Conservation (phyloP, 2,113 vertebrate genomes). For the Dromaius novaehollandiae region DNA sequence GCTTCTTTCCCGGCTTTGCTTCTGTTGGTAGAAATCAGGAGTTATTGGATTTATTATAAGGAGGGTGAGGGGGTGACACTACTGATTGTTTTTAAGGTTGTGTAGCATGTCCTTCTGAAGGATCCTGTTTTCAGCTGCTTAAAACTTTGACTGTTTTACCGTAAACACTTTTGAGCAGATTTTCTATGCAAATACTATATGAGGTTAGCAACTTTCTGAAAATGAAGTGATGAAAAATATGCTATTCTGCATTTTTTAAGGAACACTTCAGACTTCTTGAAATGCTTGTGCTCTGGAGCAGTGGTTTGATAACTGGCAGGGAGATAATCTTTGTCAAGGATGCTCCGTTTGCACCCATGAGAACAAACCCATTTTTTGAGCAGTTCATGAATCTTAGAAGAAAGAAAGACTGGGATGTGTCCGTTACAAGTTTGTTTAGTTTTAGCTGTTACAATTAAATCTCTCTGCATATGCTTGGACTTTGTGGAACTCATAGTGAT, state of each 20-base stretch:
- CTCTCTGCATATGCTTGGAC: neutral
- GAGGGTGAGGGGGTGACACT: neutral
- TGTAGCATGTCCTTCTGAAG: neutral
- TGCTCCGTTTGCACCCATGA: neutral
- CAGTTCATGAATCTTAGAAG: neutral
- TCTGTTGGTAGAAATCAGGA: slow-evolving; percentile 43
- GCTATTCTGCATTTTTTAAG: neutral
- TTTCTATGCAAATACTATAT: neutral
- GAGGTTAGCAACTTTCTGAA: slow-evolving; percentile 5
- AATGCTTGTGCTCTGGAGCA: slow-evolving; percentile 1
- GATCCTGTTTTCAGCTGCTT: neutral
- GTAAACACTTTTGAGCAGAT: neutral
- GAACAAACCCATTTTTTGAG: neutral
- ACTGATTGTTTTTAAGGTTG: neutral
- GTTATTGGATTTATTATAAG: slow-evolving; percentile 23
- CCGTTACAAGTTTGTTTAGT: neutral
- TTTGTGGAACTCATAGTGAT: neutral
- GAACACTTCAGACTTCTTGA: neutral
- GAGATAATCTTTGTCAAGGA: slow-evolving; percentile 20
- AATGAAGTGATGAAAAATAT: neutral
- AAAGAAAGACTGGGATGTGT: neutral
- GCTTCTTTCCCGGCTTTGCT: neutral
- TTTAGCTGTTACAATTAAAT: neutral
- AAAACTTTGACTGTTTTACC: neutral
- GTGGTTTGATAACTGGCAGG: neutral